phyloP scores from a whole-genome alignment of 1,140 invertebrate genomes.

The Mya arenaria region DNA sequence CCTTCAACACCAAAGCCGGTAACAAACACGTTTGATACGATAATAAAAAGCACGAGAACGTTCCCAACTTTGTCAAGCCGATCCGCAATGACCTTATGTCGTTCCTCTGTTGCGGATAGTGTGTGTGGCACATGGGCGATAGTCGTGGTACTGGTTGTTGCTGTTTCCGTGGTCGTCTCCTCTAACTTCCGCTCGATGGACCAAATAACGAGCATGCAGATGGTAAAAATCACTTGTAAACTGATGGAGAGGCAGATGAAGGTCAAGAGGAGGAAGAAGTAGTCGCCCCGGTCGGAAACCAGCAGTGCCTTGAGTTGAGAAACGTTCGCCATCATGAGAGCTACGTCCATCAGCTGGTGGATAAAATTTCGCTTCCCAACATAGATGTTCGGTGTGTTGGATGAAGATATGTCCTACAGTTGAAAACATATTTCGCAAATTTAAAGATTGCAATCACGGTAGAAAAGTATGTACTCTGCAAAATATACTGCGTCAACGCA shows the following conservation, averaged over 20 bases:
- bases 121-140: background rate
- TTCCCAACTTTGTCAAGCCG: conserved; percentile 21
- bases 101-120: background rate
- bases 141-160: background rate
- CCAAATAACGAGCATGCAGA: conserved; percentile 46
- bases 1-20: conserved; percentile 38
- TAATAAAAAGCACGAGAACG: conserved; percentile 36
- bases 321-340: conserved; percentile 50
- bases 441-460: too few species aligned
- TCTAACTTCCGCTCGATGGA: conserved; percentile 15
- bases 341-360: conserved; percentile 53
- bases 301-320: conserved; percentile 48
- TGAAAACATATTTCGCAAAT: too few species aligned
- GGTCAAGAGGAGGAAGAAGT: conserved; percentile 3
- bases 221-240: conserved; percentile 34
- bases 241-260: conserved; percentile 23
- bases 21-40: conserved; percentile 44
- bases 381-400: conserved; percentile 30
- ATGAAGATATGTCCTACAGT: too few species aligned
- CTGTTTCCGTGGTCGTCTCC: conserved; percentile 3
- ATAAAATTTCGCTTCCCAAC: conserved; percentile 52
- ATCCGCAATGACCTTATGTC: background rate
- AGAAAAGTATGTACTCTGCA: too few species aligned
- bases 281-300: background rate
- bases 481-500: too few species aligned